Base-by-base conservation (phyloP, 1,140 invertebrate genomes). In the Caenorhabditis remanei region DNA sequence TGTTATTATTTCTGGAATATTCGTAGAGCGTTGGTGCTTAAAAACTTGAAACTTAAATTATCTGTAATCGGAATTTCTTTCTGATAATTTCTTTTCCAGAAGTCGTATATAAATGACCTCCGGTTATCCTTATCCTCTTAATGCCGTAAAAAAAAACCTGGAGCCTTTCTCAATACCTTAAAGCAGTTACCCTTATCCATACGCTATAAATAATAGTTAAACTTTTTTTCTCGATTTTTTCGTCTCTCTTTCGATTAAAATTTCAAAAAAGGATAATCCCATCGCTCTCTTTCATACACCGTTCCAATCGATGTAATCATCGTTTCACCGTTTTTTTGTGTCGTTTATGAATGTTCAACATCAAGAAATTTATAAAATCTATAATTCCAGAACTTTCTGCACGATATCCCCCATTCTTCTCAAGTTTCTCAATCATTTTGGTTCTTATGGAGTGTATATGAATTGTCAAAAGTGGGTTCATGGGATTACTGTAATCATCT, bases 391-490 rank as follows among this genome's bases (percentile, higher is more conserved):
- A 71, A 48, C 71, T 50, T 40, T 50, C 24, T n/a, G 11, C 46
- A 79, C n/a, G 24, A 13, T 24, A 24, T 32, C 7, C 7, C 14
- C 21, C 13, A 8, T 71, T 50, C 46, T 79, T 24, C 21, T 79
- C 11, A n/a, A 50, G 40, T 11, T 79, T 50, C 19, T 79, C 71
- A 50, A 32, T 8, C 9, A 8, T 79, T 79, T 50, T 24, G 2
- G 46, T 50, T 79, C 71, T 50, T 79, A 79, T 79, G 71, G 71
- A 79, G 71, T 79, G 71, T 79, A 8, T 50, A 79, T 79, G 71
- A 79, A 53, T 50, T 50, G n/a, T 50, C 19, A 50, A 50, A 79
- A n/a, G 71, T 50, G 19, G 3, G 6, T 7, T 32, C 3, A 19
- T 11, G 1, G 21, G 5, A 2, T 32, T 40, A 63, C 13, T 11